Base-by-base conservation (phyloP, 2,888 invertebrate species). In the Pyrgus malvae region DNA sequence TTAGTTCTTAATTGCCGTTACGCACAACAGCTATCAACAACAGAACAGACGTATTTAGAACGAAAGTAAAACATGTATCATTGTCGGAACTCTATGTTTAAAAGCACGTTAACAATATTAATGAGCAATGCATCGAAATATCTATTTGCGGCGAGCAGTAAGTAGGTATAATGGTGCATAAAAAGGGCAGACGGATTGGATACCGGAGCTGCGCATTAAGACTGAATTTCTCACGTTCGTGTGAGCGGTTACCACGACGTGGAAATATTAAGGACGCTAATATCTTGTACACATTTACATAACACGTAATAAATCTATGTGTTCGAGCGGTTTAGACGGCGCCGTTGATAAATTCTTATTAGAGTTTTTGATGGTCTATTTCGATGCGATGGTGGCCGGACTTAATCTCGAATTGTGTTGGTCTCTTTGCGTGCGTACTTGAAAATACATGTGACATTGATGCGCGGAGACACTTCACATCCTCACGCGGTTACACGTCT, bases 201-300 rank as follows among this genome's bases (percentile, higher is more conserved):
- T 76, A 80, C 80, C 16, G 76, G 78, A 68, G 69, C 66, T 67
- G 57, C 62, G 67, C 70, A 68, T 73, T 72, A 70, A 76, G 67
- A 77, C 72, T 67, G 70, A 69, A 81, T 80, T 79, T 81, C 80
- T 82, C 80, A 80, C 78, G 80, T 79, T 78, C 69, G 63, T 65
- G 68, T 70, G 72, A 74, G 72, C 70, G 76, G 76, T 80, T 83
- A 88, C 84, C 84, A 81, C 79, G 86, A 88, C 83, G 76, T 76
- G 70, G 80, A 88, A 83, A 80, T 88, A 88, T 89, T 84, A 84
- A 83, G 82, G 83, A 86, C 85, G 82, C 82, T 88, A 84, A 86
- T 88, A 83, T 81, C 84, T 80, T 80, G 82, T 82, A 81, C 79
- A 82, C 76, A 87, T 86, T 86, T 86, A 85, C 88, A 87, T 87